Evolutionary conservation across 2,113 vertebrate species (phyloP), one percentile per base, ranked within the genome.

Genomic region (Pseudorectes ferrugineus): DNA sequence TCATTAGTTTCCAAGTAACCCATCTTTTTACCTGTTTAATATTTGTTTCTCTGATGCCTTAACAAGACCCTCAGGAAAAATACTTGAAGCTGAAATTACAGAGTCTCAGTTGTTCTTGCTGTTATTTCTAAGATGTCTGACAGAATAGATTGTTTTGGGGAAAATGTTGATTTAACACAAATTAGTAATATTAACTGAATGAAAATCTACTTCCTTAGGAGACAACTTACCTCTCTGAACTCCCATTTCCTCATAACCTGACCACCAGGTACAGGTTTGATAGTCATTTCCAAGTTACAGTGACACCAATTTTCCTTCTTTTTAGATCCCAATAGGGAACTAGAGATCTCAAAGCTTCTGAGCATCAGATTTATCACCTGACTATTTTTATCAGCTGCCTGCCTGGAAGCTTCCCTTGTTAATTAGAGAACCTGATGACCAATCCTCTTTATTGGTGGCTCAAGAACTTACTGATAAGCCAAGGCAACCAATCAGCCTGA

Each of bases 121-220:
- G 21, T 25, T 89, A 16, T 62, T 74, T 31, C 5, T 36, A 57
- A 68, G 6, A 28, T 35, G 49, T 65, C 48, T 57, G 21, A 42
- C 25, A 36, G n/a, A 86, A 71, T 2, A 54, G 6, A 22, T 15
- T 40, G 4, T 33, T 6, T 1, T 48, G 22, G 10, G 6, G 0
- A 49, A 95, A 79, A 65, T 35, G 6, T 6, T 61, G 31, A 65
- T 40, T 89, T 84, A 78, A 66, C 2, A 49, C 4, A 71, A 75
- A 75, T 45, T 31, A 68, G 59, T 59, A 55, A 49, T 63, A 61
- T 49, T 68, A 79, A 38, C 12, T 33, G n/a, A 85, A 75, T 42
- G 12, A 52, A 88, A 87, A 87, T 58, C 26, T 63, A 2, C 18
- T 43, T 89, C 10, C 31, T 51, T 74, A 48, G 24, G 21, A 92